These are phyloP conservation scores for Collichthys lucidus DNA, from an alignment of 2,113 vertebrate species.

Conservation along the genomic window DNA sequence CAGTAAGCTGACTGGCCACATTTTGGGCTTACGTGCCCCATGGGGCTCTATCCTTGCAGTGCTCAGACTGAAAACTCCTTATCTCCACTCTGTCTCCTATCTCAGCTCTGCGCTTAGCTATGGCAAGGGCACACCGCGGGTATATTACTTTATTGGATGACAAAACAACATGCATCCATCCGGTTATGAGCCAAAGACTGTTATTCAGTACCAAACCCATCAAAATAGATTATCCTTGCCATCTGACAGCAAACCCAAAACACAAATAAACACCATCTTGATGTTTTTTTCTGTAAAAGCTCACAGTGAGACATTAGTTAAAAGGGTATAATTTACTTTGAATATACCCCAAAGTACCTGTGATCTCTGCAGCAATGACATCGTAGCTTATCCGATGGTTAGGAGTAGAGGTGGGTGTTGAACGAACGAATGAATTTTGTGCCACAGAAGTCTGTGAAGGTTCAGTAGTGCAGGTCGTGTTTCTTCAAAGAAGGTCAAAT, in stretches of 20 bases:
- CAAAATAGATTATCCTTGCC: conserved; percentile 12
- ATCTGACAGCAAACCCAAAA: conserved; percentile 12
- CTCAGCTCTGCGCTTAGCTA: conserved; percentile 17
- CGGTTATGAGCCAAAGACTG: conserved; percentile 38
- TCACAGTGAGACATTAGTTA: background rate
- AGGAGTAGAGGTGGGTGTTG: background rate
- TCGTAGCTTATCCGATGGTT: background rate
- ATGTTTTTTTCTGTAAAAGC: background rate
- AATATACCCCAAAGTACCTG: background rate
- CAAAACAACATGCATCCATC: conserved; percentile 34
- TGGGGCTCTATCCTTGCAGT: conserved; percentile 43
- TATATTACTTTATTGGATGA: conserved; percentile 49
- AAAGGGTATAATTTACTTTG: background rate
- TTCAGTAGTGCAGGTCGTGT: no score
- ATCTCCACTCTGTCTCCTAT: conserved; percentile 33
- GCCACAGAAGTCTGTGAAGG: no score
- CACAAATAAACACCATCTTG: background rate
- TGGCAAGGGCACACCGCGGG: conserved; percentile 23
- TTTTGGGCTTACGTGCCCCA: conserved; percentile 37
- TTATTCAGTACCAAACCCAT: conserved; percentile 27
- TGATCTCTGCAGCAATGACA: background rate
- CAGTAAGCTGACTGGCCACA: conserved; percentile 57
- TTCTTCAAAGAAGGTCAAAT: no score
- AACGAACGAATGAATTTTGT: background rate
- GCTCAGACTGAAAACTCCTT: conserved; percentile 43